These are phyloP conservation scores for Drosophila nigromelanica DNA, from an alignment of 1,140 invertebrate genomes.

Conservation along the genomic window DNA sequence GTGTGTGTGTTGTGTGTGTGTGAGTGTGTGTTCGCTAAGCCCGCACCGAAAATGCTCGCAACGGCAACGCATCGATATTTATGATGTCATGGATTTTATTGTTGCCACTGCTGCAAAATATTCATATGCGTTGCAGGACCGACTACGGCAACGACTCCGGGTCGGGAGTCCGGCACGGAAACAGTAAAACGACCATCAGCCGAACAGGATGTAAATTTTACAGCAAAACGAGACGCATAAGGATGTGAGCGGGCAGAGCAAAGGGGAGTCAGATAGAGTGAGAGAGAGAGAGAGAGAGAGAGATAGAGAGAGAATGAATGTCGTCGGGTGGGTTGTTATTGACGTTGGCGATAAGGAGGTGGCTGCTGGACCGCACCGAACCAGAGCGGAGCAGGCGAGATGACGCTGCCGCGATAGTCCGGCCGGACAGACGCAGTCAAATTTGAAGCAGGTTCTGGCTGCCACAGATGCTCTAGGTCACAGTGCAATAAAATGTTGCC, in stretches of 20 bases:
- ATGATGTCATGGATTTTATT: constrained; percentile 83
- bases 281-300: constrained; percentile 4
- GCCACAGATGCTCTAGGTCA: constrained; percentile 68
- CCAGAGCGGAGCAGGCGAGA: constrained; percentile 20
- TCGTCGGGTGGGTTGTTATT: constrained; percentile 66
- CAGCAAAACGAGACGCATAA: constrained; percentile 76
- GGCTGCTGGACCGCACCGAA: constrained; percentile 8
- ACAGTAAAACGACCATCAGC: constrained; percentile 83
- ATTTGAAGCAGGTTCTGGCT: constrained; percentile 64
- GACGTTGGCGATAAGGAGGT: constrained; percentile 73
- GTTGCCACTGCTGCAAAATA: constrained; percentile 79
- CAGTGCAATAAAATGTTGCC: constrained; percentile 81
- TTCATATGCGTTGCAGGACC: constrained; percentile 68
- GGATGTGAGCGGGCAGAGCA: constrained; percentile 39
- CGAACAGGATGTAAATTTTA: constrained; percentile 82
- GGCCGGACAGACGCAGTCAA: constrained; percentile 48
- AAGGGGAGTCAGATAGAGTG: constrained; percentile 1
- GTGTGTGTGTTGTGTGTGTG: constrained; percentile 4
- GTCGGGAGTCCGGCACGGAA: constrained; percentile 59
- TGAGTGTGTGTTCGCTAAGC: constrained; percentile 54
- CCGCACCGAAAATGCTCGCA: constrained; percentile 78
- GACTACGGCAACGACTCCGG: background rate
- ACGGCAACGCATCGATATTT: constrained; percentile 81
- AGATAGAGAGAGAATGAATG: too few relatives aligned
- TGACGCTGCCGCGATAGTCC: constrained; percentile 61